Conservation (phyloP, 2,797 vertebrate species). For the Apogon talboti region DNA sequence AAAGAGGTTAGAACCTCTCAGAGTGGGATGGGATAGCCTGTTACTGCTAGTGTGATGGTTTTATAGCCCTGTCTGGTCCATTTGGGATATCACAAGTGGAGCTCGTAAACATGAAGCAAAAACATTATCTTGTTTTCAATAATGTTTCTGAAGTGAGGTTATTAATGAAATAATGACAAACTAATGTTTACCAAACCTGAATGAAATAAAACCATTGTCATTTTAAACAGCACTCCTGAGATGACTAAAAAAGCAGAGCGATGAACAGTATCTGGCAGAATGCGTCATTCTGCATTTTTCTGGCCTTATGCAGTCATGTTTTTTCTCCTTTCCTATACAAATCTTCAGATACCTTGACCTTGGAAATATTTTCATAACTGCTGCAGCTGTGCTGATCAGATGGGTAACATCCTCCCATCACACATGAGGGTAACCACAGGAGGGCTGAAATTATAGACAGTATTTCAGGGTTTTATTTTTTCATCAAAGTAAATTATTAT, state of each 20-base stretch:
- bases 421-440: neutral
- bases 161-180: neutral
- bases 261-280: neutral
- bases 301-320: neutral
- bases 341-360: constrained; percentile 29
- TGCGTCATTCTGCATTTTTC: neutral
- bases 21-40: neutral
- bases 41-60: neutral
- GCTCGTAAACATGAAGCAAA: neutral
- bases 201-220: neutral
- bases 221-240: neutral
- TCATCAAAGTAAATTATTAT: neutral
- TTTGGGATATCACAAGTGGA: neutral
- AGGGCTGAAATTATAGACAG: neutral
- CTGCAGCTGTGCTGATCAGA: constrained; percentile 12
- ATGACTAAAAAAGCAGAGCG: constrained; percentile 7
- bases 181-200: neutral
- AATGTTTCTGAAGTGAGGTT: neutral
- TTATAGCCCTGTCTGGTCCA: neutral
- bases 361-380: constrained; percentile 24
- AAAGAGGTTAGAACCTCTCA: neutral
- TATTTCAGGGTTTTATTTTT: neutral
- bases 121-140: neutral
- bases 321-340: constrained; percentile 32
- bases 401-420: constrained; percentile 8